Conservation (phyloP, 1,140 invertebrate species). For the Procambarus clarkii region DNA sequence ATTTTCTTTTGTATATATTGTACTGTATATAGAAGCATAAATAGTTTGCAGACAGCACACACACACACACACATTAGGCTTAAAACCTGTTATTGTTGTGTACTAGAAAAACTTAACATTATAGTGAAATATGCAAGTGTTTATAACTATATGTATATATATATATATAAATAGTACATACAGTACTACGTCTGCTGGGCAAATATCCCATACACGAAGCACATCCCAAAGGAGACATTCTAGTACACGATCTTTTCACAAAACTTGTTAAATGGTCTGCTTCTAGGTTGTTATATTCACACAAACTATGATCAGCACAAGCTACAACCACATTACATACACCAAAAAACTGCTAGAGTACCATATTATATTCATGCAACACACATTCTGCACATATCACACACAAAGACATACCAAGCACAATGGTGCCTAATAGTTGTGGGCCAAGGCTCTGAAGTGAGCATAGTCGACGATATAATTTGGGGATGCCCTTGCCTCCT, state of each 20-base stretch:
- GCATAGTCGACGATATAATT: constrained; percentile 49
- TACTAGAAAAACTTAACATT: no score
- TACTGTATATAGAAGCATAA: no score
- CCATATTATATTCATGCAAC: neutral
- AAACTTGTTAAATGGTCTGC: no score
- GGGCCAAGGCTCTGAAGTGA: constrained; percentile 63
- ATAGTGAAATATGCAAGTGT: no score
- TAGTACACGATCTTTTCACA: no score
- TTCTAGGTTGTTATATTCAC: neutral
- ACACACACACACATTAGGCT: no score
- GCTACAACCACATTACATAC: neutral
- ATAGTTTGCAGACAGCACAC: no score
- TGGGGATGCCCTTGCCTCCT: constrained; percentile 32
- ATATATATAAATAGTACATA: no score
- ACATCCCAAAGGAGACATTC: neutral
- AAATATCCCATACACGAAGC: neutral
- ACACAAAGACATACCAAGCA: constrained; percentile 50
- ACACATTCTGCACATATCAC: neutral
- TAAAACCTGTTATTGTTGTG: no score
- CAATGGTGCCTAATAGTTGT: constrained; percentile 61
- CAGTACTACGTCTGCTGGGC: neutral
- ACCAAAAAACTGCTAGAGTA: no score
- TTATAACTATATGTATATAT: no score
- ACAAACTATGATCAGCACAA: neutral
- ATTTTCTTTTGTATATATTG: no score